phyloP scores from a whole-genome alignment of 2,113 vertebrate species.

The Asarcornis scutulata region DNA sequence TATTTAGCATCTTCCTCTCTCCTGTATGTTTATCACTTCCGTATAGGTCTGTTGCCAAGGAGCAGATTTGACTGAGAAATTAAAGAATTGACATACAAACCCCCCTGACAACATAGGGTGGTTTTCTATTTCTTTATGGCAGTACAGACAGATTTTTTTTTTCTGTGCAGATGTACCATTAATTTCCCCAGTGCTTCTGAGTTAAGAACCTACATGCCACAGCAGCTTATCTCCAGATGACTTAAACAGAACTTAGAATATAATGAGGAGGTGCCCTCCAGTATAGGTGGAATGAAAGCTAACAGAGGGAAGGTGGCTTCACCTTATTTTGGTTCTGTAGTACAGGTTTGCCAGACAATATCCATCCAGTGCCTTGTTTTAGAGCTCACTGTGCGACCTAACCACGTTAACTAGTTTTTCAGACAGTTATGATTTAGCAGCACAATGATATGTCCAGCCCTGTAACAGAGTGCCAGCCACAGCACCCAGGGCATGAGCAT shows the following conservation, averaged over 20 bases:
- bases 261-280: background rate
- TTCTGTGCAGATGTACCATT: background rate
- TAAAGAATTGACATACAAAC: background rate
- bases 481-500: background rate
- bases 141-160: background rate
- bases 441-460: background rate
- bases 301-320: background rate
- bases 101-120: background rate
- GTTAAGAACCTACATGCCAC: background rate
- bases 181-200: background rate
- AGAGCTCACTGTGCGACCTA: background rate
- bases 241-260: background rate
- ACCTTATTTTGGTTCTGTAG: background rate
- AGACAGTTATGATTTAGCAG: background rate
- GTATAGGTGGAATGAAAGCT: background rate
- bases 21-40: background rate
- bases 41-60: background rate
- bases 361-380: background rate
- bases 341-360: background rate
- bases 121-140: background rate
- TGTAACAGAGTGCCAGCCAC: background rate
- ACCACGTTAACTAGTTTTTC: fast-evolving
- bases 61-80: background rate
- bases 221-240: background rate
- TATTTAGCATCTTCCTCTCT: background rate